phyloP scores from a whole-genome alignment of 1,140 invertebrate species.

The Vanessa tameamea region DNA sequence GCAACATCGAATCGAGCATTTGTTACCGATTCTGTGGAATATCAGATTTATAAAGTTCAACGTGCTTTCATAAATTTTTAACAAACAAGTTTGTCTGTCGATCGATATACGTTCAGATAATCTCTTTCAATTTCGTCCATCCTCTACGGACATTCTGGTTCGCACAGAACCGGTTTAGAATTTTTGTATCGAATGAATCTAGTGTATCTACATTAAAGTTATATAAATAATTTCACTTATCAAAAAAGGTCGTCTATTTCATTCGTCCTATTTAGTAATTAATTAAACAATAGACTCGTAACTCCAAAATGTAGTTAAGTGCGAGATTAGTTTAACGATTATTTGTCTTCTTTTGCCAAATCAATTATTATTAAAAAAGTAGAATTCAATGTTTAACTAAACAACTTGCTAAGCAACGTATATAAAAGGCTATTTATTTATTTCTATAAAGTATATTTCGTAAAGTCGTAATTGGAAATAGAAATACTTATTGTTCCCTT shows the following conservation, averaged over 20 bases:
- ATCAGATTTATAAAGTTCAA: background rate
- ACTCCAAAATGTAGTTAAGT: no score
- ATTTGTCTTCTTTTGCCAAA: no score
- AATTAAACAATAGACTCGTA: no score
- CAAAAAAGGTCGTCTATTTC: background rate
- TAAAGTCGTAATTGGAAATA: background rate
- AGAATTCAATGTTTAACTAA: no score
- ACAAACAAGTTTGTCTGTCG: background rate
- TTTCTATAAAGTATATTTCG: background rate
- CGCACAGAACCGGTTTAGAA: conserved; percentile 7
- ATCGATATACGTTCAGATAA: background rate
- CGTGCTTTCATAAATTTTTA: background rate
- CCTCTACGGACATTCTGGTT: background rate
- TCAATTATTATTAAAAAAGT: no score
- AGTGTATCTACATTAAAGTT: background rate
- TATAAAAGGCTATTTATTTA: no score
- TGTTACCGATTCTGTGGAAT: background rate
- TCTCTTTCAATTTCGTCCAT: conserved; percentile 9
- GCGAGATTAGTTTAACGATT: no score
- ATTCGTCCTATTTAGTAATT: no score
- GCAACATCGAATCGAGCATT: background rate
- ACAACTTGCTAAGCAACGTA: no score
- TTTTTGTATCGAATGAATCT: conserved; percentile 9
- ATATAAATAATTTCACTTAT: background rate
- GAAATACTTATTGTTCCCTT: background rate